These are phyloP conservation scores for Pseudorhombus dupliciocellatus DNA, from an alignment of 2,113 vertebrate genomes.

Conservation along the genomic window DNA sequence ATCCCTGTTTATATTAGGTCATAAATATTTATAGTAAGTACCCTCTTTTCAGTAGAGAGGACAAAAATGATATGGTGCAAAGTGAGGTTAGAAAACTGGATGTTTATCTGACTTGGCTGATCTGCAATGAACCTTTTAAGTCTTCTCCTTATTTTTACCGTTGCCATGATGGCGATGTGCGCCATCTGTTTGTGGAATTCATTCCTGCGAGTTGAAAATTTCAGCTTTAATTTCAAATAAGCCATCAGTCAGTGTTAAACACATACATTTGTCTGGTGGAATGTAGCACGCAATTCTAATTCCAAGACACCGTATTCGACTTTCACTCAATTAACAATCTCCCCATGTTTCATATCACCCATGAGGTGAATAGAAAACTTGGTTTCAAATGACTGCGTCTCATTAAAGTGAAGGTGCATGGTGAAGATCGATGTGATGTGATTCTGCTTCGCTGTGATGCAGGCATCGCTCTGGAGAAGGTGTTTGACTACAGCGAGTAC, in stretches of 20 bases:
- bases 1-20: no score
- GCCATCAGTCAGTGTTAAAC: not conserved
- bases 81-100: no score
- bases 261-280: not conserved
- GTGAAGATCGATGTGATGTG: not conserved
- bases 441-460: conserved; percentile 2
- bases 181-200: no score
- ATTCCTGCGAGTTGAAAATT: not conserved
- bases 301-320: not conserved
- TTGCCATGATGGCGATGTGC: no score
- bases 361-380: not conserved
- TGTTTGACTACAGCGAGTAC: conserved; percentile 97
- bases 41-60: not conserved
- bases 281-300: not conserved
- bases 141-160: no score
- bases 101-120: no score
- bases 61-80: not conserved
- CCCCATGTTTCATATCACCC: not conserved
- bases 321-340: not conserved
- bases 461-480: conserved; percentile 90
- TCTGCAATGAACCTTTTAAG: no score
- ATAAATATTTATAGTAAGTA: not conserved
- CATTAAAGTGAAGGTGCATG: not conserved
- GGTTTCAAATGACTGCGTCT: not conserved
- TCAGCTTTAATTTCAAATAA: not conserved